phyloP scores from a whole-genome alignment of 1,140 invertebrate genomes.

The Formica exsecta region DNA sequence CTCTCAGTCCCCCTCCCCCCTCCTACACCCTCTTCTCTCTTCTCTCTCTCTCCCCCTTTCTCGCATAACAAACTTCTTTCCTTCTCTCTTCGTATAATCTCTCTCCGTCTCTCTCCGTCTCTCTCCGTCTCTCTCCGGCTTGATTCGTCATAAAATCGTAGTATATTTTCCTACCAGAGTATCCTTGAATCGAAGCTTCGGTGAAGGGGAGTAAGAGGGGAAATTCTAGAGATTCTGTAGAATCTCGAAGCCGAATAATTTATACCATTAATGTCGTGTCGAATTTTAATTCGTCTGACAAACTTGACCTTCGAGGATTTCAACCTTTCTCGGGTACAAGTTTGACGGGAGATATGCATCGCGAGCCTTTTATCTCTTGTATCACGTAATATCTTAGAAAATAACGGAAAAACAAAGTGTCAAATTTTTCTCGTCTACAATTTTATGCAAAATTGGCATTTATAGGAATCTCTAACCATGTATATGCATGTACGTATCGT shows the following conservation, averaged over 20 bases:
- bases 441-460: not conserved
- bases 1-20: too few relatives aligned
- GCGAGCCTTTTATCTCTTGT: not conserved
- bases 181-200: slow-evolving; percentile 40
- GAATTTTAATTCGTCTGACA: slow-evolving; percentile 22
- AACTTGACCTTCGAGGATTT: slow-evolving; percentile 39
- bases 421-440: not conserved
- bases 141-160: slow-evolving; percentile 44
- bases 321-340: not conserved
- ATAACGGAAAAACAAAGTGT: not conserved
- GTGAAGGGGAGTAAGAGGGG: not conserved
- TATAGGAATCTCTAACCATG: not conserved
- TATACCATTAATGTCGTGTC: not conserved
- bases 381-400: not conserved
- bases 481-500: not conserved
- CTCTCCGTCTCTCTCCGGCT: not conserved
- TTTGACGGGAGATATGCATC: not conserved
- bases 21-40: not conserved
- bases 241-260: slow-evolving; percentile 19
- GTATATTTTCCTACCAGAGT: slow-evolving; percentile 33
- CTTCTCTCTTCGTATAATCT: not conserved
- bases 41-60: not conserved
- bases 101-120: not conserved
- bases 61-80: slow-evolving; percentile 39
- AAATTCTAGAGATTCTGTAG: not conserved